phyloP scores from a whole-genome alignment of 1,140 invertebrate genomes.

The Euwallacea fornicatus region DNA sequence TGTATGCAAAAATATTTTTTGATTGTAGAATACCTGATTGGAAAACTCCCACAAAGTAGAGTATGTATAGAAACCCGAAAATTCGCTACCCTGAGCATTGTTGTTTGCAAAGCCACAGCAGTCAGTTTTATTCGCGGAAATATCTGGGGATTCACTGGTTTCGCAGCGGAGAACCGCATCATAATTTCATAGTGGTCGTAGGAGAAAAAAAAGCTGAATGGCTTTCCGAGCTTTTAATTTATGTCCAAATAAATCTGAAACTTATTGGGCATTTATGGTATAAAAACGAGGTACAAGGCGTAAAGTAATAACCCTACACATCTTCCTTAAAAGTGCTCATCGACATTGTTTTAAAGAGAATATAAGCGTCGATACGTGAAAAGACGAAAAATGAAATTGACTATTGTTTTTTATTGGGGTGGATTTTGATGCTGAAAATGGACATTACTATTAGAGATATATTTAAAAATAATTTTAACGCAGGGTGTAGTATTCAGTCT shows the following conservation, averaged over 20 bases:
- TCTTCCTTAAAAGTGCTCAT: no score
- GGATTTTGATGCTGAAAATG: no score
- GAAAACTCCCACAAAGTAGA: slow-evolving; percentile 1
- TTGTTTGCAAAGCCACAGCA: slow-evolving; percentile 8
- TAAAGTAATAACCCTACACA: neutral
- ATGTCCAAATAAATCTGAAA: slow-evolving; percentile 9
- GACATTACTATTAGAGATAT: no score
- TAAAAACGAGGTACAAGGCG: neutral
- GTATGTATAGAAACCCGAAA: neutral
- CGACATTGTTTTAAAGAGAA: no score
- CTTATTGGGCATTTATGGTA: neutral
- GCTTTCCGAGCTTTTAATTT: neutral
- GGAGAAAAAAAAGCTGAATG: neutral
- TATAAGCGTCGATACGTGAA: no score
- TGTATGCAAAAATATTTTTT: neutral
- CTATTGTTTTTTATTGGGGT: no score
- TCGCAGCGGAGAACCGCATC: slow-evolving; percentile 1
- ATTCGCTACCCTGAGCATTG: slow-evolving; percentile 4
- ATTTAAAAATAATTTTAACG: no score
- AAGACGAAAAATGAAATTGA: no score
- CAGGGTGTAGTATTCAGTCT: no score
- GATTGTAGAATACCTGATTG: neutral
- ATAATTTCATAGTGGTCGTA: slow-evolving; percentile 10
- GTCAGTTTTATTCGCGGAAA: slow-evolving; percentile 13
- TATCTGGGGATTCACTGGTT: slow-evolving; percentile 8